Conservation (phyloP, 1,140 invertebrate genomes). For the Trypoxylus dichotomus region DNA sequence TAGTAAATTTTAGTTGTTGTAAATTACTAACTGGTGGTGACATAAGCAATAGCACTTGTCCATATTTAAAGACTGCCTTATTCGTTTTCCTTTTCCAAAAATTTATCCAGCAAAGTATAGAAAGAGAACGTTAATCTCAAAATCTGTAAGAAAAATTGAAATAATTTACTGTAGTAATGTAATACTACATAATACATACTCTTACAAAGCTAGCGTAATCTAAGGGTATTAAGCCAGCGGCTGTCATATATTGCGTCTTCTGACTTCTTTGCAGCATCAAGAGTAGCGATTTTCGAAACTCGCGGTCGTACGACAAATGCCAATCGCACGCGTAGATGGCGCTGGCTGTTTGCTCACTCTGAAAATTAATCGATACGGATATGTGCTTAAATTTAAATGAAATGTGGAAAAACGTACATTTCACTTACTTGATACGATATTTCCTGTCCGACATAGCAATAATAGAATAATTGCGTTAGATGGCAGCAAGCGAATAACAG, state of each 20-base stretch:
- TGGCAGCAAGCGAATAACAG: background rate
- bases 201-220: conserved; percentile 18
- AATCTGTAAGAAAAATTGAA: background rate
- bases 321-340: conserved; percentile 16
- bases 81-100: background rate
- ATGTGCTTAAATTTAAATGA: background rate
- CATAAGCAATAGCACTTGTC: no score
- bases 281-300: conserved; percentile 20
- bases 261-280: conserved; percentile 21
- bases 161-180: no score
- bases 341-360: background rate
- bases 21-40: no score
- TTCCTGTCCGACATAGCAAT: background rate
- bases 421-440: background rate
- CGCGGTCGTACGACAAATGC: background rate
- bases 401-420: background rate
- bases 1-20: no score
- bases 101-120: conserved; percentile 9
- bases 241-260: background rate
- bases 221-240: background rate
- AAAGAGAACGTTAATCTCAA: conserved; percentile 12
- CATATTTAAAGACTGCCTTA: no score
- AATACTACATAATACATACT: no score
- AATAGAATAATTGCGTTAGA: background rate
- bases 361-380: background rate